Evolutionary conservation across 2,113 vertebrate genomes (phyloP).

Genomic region (Pycnonotus jocosus): DNA sequence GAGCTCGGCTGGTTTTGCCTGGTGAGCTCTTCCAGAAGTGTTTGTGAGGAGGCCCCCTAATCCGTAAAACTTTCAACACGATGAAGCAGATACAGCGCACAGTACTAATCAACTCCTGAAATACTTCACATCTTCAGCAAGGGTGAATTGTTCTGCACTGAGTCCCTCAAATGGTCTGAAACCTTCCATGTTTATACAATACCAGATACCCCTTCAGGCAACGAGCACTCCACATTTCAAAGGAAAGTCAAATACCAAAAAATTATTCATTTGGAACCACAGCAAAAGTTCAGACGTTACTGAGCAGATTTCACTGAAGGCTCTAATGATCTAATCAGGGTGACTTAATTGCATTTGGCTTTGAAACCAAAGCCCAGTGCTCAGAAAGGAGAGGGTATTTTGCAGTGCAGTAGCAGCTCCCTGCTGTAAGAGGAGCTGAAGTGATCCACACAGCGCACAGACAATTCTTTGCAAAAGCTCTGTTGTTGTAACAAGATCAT

Average conservation of each 20-base stretch:
- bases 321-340: conserved; percentile 50
- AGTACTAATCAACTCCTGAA: neutral
- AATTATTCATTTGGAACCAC: conserved; percentile 52
- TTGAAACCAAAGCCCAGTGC: neutral
- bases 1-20: neutral
- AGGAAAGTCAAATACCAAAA: conserved; percentile 58
- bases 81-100: neutral
- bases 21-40: neutral
- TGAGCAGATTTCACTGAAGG: conserved; percentile 35
- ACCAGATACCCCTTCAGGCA: conserved; percentile 38
- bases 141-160: neutral
- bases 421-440: neutral
- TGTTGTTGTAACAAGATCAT: conserved; percentile 20
- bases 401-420: conserved; percentile 15
- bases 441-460: neutral
- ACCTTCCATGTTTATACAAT: conserved; percentile 41
- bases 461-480: neutral
- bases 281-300: conserved; percentile 44
- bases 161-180: conserved; percentile 29
- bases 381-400: neutral
- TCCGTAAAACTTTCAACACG: neutral
- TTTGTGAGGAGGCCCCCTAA: neutral
- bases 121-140: neutral
- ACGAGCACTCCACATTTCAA: conserved; percentile 38
- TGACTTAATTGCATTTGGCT: conserved; percentile 45